Conservation (phyloP, 1,140 invertebrate genomes). For the Bradynema listronoti region DNA sequence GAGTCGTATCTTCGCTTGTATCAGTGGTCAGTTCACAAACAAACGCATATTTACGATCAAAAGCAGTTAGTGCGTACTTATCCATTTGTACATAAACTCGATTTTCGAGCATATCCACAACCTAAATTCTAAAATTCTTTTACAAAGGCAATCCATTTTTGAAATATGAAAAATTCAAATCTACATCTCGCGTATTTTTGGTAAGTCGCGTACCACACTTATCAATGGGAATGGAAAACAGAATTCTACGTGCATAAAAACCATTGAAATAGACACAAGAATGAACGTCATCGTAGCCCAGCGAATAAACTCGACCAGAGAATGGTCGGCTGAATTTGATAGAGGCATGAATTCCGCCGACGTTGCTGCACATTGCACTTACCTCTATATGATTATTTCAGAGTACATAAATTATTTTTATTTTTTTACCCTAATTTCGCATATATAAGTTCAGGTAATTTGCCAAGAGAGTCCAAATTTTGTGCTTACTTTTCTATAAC, state of each 20-base stretch:
- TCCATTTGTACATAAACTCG: conserved; percentile 38
- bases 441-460: no score
- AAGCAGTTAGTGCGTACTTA: conserved; percentile 30
- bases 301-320: conserved; percentile 49
- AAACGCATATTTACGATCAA: conserved; percentile 30
- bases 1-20: not conserved
- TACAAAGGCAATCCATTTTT: not conserved
- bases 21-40: conserved; percentile 24
- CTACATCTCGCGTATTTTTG: conserved; percentile 49
- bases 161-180: conserved; percentile 8
- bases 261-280: conserved; percentile 52
- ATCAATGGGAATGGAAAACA: conserved; percentile 51
- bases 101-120: conserved; percentile 32
- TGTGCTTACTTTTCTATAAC: no score
- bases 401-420: no score
- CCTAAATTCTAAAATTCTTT: conserved; percentile 9
- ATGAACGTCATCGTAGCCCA: conserved; percentile 44
- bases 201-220: conserved; percentile 45
- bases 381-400: conserved; percentile 29
- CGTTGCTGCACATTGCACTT: conserved; percentile 49
- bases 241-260: conserved; percentile 37
- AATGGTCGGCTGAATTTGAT: conserved; percentile 49
- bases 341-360: conserved; percentile 45
- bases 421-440: no score
- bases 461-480: no score